Evolutionary conservation across 2,113 vertebrate genomes (phyloP).

Genomic region (Scartelaos histophorus): DNA sequence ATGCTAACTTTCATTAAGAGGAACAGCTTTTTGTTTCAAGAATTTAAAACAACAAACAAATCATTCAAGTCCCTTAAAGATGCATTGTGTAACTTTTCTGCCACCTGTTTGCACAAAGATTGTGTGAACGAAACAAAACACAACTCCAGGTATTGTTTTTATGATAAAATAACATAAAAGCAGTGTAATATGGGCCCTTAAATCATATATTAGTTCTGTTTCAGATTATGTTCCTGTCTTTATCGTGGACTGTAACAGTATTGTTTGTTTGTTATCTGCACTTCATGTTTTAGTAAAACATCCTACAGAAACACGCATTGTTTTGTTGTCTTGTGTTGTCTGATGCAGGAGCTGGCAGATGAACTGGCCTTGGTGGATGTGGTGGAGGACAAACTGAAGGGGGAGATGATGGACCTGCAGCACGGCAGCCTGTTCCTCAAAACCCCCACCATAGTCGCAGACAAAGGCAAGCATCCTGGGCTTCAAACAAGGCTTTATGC

Average conservation of each 20-base stretch:
- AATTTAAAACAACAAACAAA: not conserved
- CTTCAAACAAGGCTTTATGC: not conserved
- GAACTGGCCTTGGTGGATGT: conserved; percentile 96
- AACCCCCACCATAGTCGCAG: conserved; percentile 89
- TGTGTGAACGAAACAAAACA: no score
- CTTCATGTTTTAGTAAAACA: no score
- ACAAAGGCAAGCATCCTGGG: conserved; percentile 81
- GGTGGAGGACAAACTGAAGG: conserved; percentile 94
- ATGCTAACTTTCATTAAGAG: not conserved
- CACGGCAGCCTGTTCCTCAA: conserved; percentile 95
- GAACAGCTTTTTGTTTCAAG: not conserved
- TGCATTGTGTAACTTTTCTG: no score
- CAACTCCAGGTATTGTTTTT: no score
- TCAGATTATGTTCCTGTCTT: no score
- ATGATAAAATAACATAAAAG: no score
- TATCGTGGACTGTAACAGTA: no score
- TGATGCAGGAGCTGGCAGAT: conserved; percentile 84
- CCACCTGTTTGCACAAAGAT: no score
- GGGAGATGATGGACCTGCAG: conserved; percentile 97
- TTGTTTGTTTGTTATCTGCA: no score
- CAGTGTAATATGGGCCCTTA: no score
- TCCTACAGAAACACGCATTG: not conserved
- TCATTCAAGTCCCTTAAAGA: no score
- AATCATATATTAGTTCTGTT: no score
- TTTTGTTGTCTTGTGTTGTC: not conserved